Evolutionary conservation across 2,113 vertebrate species (phyloP).

Genomic region (Verasper variegatus): DNA sequence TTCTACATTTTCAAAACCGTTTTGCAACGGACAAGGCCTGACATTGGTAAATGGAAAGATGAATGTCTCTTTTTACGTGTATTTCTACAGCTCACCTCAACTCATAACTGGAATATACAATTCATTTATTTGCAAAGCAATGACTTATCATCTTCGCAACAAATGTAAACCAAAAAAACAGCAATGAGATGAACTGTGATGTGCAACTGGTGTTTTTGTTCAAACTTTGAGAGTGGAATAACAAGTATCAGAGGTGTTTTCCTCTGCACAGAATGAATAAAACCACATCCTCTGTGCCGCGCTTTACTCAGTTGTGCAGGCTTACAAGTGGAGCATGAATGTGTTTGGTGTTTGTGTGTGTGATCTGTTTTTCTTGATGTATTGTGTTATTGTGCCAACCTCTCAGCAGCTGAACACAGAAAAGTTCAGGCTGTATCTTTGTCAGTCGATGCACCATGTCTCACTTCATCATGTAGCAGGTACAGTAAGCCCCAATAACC

Average conservation of each 20-base stretch:
- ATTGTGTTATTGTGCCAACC: constrained; percentile 11
- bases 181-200: constrained; percentile 19
- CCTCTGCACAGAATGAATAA: constrained; percentile 50
- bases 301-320: constrained; percentile 24
- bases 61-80: not conserved
- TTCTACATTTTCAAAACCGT: not conserved
- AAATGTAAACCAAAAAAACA: constrained; percentile 7
- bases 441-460: not conserved
- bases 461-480: not conserved
- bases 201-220: constrained; percentile 50
- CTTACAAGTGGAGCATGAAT: constrained; percentile 12
- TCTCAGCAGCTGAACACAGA: constrained; percentile 28
- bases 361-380: constrained; percentile 25
- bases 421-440: constrained; percentile 36
- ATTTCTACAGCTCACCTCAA: no score
- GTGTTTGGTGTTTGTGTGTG: not conserved
- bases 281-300: constrained; percentile 63
- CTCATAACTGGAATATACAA: no score
- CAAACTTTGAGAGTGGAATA: constrained; percentile 38
- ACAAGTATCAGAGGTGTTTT: constrained; percentile 65
- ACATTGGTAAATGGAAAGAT: not conserved
- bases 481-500: not conserved
- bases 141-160: not conserved
- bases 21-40: constrained; percentile 7
- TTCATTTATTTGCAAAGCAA: no score